These are phyloP conservation scores for Phoxinus phoxinus DNA, from an alignment of 2,113 vertebrate species.

Conservation along the genomic window DNA sequence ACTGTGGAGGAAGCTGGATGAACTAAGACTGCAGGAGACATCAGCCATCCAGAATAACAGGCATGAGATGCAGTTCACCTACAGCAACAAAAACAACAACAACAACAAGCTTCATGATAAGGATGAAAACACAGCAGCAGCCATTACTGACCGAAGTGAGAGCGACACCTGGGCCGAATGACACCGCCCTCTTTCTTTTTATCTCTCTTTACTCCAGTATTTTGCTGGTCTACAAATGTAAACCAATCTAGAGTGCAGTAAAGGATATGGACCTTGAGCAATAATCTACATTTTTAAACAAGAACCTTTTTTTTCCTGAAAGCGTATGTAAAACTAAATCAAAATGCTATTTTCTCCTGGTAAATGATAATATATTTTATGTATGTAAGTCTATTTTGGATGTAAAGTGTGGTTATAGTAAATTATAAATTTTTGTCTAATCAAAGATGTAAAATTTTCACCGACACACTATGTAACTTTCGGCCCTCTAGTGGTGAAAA, in stretches of 20 bases:
- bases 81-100: conserved; percentile 74
- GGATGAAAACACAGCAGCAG: conserved; percentile 43
- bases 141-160: conserved; percentile 32
- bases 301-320: conserved; percentile 48
- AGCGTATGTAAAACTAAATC: conserved; percentile 64
- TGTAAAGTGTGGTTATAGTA: conserved; percentile 82
- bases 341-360: conserved; percentile 74
- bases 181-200: conserved; percentile 57
- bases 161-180: conserved; percentile 77
- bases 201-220: conserved; percentile 61
- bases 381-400: conserved; percentile 83
- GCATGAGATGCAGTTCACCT: conserved; percentile 76
- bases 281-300: conserved; percentile 27
- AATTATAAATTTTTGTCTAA: conserved; percentile 78
- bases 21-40: conserved; percentile 81
- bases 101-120: conserved; percentile 61
- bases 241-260: conserved; percentile 63
- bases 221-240: conserved; percentile 74
- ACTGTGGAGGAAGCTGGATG: conserved; percentile 92
- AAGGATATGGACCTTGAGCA: conserved; percentile 25
- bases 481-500: no score
- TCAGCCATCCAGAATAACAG: conserved; percentile 84
- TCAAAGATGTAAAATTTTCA: conserved; percentile 72
- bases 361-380: conserved; percentile 78
- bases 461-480: neutral